Base-by-base conservation (phyloP, 2,113 vertebrate species). In the Nyctibius bracteatus region DNA sequence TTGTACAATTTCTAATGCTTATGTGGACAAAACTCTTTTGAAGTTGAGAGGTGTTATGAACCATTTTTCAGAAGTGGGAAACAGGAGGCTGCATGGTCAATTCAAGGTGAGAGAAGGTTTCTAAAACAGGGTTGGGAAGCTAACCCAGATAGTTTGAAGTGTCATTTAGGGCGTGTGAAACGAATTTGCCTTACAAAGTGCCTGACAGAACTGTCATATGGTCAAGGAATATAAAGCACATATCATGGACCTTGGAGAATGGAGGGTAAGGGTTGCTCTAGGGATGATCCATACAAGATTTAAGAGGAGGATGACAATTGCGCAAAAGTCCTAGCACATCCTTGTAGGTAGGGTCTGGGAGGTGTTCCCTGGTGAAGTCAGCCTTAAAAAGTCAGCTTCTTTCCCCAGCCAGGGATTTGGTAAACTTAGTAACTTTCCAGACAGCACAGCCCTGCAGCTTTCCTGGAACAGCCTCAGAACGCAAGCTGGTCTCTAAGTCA, bases 361-460 rank as follows among this genome's bases (percentile, higher is more conserved):
- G 0, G 0, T 61, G 5, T 17, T 80, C 10, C 12, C 6, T 75
- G 5, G 14, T 37, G 24, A 65, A 28, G 9, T 39, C 52, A 87
- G 2, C 8, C 10, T 8, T n/a, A 62, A 30, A 1, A 59, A 39
- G 1, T 57, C 9, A 44, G n/a, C 9, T 12, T 18, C 3, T 63
- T 68, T 75, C 15, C 46, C 31, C 18, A 66, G 11, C 3, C 12
- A 47, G 21, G 2, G 3, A 31, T 79, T 72, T 65, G 4, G 19
- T 57, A 49, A 81, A 86, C 8, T 18, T 7, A 30, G 5, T 35
- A 43, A 47, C 8, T 63, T 82, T 51, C 68, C 5, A 72, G 37
- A 9, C 3, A 49, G 22, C 5, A 5, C 3, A 49, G 4, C 7
- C 4, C 6, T 72, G 2, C 5, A 58, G 0, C 44, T 68, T 78